A percentile compares a stretch with the other conserved stretches of the same genome.
phyloP scores from a whole-genome alignment of 1,140 invertebrate species.

The Trinorchestia longiramus region DNA sequence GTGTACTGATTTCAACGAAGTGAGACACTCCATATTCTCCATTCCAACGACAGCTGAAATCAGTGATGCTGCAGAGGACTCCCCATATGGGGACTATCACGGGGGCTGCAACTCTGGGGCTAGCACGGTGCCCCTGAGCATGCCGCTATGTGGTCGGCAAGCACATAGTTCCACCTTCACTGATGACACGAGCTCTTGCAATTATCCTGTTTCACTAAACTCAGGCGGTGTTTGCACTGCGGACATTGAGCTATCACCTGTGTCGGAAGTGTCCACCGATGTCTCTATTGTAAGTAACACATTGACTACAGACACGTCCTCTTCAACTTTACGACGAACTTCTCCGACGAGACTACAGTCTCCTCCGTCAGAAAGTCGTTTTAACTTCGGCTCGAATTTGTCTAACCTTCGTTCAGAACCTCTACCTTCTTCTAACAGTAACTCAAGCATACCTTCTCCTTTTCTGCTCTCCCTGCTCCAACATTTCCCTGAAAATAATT shows the following conservation, averaged over 20 bases:
- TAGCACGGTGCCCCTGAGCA: neutral
- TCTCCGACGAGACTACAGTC: neutral
- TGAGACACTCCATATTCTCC: neutral
- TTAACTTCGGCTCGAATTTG: neutral
- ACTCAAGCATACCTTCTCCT: neutral
- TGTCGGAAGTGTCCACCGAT: neutral
- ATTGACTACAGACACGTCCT: neutral
- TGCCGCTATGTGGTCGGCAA: neutral
- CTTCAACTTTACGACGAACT: neutral
- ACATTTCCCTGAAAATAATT: neutral
- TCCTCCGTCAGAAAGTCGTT: neutral
- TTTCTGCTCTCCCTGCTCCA: conserved; percentile 16
- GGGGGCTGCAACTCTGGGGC: neutral
- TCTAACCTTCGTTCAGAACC: neutral
- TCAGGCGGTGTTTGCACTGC: neutral
- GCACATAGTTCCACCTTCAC: neutral
- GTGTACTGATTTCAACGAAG: neutral
- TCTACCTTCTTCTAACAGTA: neutral
- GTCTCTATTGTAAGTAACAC: conserved; percentile 3
- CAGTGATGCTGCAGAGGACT: neutral
- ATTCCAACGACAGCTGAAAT: neutral
- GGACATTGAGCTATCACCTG: neutral
- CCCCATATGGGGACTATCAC: neutral
- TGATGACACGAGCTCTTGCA: neutral
- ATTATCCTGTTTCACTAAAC: neutral